phyloP scores from a whole-genome alignment of 2,888 invertebrate genomes.

The Hesperia comma region DNA sequence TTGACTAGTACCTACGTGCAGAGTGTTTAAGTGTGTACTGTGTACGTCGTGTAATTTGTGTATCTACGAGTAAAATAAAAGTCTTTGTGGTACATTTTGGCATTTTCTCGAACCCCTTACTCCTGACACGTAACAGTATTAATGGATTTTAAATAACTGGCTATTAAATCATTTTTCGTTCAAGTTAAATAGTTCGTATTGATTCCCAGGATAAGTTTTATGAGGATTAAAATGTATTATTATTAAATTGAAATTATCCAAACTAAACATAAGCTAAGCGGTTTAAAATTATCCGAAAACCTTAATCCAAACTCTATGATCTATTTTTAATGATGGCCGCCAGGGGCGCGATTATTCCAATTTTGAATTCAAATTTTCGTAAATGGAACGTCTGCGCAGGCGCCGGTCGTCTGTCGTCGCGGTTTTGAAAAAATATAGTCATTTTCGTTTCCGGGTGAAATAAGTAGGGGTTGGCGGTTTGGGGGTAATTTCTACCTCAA shows the following conservation, averaged over 20 bases:
- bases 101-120: too few relatives aligned
- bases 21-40: too few relatives aligned
- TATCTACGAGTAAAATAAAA: too few relatives aligned
- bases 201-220: constrained; percentile 20
- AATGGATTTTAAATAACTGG: neutral
- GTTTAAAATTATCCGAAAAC: constrained; percentile 58
- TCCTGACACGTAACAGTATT: too few relatives aligned
- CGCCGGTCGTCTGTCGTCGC: constrained; percentile 66
- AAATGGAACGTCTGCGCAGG: constrained; percentile 51
- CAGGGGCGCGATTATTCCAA: constrained; percentile 66
- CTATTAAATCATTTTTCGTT: neutral
- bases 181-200: neutral
- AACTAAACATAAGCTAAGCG: constrained; percentile 49
- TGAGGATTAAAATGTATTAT: constrained; percentile 7
- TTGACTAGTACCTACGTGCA: too few relatives aligned
- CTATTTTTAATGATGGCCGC: constrained; percentile 77
- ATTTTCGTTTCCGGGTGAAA: constrained; percentile 56
- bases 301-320: constrained; percentile 61
- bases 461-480: constrained; percentile 51
- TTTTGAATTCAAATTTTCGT: constrained; percentile 71
- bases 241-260: constrained; percentile 20
- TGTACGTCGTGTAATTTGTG: too few relatives aligned
- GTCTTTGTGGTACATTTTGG: too few relatives aligned
- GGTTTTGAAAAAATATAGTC: constrained; percentile 63
- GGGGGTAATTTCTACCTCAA: constrained; percentile 44